A percentile compares a stretch with the other conserved stretches of the same genome.
Conservation (phyloP, 1,140 invertebrate species). For the Caenorhabditis briggsae region DNA sequence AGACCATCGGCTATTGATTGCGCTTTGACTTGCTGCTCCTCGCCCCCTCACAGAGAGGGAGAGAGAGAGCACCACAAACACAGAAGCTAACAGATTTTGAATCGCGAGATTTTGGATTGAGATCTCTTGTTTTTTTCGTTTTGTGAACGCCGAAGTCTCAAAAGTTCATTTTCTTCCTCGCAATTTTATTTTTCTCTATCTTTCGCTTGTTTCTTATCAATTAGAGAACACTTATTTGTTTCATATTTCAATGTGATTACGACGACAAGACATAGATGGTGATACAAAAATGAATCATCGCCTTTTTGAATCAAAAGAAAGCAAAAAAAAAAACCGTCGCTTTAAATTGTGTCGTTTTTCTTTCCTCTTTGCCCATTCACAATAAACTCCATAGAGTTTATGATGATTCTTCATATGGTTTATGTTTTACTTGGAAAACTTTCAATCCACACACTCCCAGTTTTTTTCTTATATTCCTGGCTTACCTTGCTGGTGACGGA, state of each 20-base stretch:
- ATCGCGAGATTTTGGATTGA: neutral
- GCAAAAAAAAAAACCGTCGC: too few species aligned
- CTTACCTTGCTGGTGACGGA: slow-evolving; percentile 5
- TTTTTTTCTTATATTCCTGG: neutral
- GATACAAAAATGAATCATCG: neutral
- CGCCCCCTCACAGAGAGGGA: slow-evolving; percentile 22
- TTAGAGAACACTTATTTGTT: neutral
- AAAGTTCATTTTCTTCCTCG: neutral
- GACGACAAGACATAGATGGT: too few species aligned
- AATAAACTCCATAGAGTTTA: neutral
- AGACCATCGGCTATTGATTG: slow-evolving; percentile 56
- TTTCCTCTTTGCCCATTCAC: too few species aligned
- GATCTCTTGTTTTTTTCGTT: neutral
- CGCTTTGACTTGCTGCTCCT: slow-evolving; percentile 40
- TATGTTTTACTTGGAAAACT: neutral
- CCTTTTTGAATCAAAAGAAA: too few species aligned
- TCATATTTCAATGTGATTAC: too few species aligned
- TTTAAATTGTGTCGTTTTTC: too few species aligned
- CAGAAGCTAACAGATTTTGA: neutral
- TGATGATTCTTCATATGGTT: neutral
- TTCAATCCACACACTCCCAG: neutral
- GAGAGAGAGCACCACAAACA: neutral
- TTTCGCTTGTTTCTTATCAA: neutral
- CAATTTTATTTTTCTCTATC: neutral
- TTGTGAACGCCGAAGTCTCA: neutral